Evolutionary conservation across 2,888 invertebrate species (phyloP).

Genomic region (Tholera decimalis): DNA sequence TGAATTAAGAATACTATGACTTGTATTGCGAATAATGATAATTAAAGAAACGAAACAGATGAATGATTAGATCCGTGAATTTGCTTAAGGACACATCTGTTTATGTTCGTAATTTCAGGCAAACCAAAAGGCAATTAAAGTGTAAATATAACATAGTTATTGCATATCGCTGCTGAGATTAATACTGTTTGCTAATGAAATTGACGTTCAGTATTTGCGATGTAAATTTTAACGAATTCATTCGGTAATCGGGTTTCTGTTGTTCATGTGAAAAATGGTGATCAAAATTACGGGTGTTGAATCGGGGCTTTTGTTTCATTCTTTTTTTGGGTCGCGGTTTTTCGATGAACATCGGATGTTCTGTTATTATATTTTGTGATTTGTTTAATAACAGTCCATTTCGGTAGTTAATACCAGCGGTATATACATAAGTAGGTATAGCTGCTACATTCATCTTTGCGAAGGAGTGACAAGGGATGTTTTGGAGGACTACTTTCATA

Average conservation of each 20-base stretch:
- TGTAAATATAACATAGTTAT: slow-evolving; percentile 70
- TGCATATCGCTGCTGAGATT: slow-evolving; percentile 71
- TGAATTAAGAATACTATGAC: too few relatives aligned
- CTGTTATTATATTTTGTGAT: slow-evolving; percentile 23
- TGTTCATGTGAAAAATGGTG: slow-evolving; percentile 51
- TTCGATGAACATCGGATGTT: slow-evolving; percentile 1
- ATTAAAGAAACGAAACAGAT: too few relatives aligned
- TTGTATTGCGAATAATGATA: too few relatives aligned
- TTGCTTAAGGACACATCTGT: slow-evolving; percentile 64
- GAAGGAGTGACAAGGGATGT: too few relatives aligned
- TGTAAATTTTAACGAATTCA: slow-evolving; percentile 68
- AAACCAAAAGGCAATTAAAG: slow-evolving; percentile 70
- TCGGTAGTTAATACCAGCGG: neutral
- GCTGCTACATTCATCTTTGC: neutral
- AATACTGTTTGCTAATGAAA: slow-evolving; percentile 76
- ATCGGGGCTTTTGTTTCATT: slow-evolving; percentile 28
- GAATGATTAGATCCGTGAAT: slow-evolving; percentile 68
- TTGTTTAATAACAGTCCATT: neutral
- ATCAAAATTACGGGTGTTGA: slow-evolving; percentile 44
- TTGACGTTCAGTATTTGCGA: slow-evolving; percentile 71
- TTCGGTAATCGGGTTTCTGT: slow-evolving; percentile 46
- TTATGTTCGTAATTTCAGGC: slow-evolving; percentile 73
- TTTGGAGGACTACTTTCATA: too few relatives aligned
- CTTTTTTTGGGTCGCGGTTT: slow-evolving; percentile 13
- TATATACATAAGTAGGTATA: neutral